Evolutionary conservation across 2,797 vertebrate species (phyloP), one percentile per base, ranked within the genome.

Genomic region (Numenius phaeopus): DNA sequence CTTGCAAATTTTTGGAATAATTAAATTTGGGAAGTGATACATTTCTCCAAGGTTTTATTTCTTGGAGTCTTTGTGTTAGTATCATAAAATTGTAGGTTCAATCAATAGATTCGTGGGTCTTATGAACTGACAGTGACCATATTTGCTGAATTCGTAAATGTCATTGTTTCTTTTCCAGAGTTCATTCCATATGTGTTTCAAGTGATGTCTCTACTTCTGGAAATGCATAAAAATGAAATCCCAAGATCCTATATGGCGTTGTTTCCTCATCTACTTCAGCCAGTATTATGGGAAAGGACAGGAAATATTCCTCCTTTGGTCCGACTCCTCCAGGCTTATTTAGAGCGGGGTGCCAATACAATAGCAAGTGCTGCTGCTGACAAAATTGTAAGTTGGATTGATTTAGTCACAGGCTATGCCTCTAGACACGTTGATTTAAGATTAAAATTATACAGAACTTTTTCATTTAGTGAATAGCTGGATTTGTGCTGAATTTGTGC

Each of bases 181-280:
- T 99, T 99, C 97, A 99, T 99, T 91, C 99, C 99, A 0, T 99
- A 99, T 4, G 99, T 99, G 96, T 99, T 99, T 98, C 99, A 99
- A 98, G 99, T 99, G 97, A 99, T 99, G 99, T 99, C 99, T 61
- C 97, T 99, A n/a, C 99, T 99, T 67, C 98, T 99, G 64, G 99
- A 99, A 98, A 99, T 99, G 97, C 99, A 99, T 97, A 98, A 98
- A 93, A 98, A 96, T 97, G 98, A 98, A 65, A 99, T 99, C 88
- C 99, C 99, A 0, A 97, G 98, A 3, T 99, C 99, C 61, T 99
- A 99, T 67, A 99, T 99, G 99, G 99, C 99, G 7, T 96, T 99
- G 86, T 99, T 99, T 97, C 99, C 99, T 57, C 99, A 99, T 94
- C 98, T 99, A 50, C 99, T 99, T 30, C 99, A 99, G 98, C 99